These are phyloP conservation scores for Trematocara nigrifrons DNA, from an alignment of 2,113 vertebrate genomes.

Conservation along the genomic window DNA sequence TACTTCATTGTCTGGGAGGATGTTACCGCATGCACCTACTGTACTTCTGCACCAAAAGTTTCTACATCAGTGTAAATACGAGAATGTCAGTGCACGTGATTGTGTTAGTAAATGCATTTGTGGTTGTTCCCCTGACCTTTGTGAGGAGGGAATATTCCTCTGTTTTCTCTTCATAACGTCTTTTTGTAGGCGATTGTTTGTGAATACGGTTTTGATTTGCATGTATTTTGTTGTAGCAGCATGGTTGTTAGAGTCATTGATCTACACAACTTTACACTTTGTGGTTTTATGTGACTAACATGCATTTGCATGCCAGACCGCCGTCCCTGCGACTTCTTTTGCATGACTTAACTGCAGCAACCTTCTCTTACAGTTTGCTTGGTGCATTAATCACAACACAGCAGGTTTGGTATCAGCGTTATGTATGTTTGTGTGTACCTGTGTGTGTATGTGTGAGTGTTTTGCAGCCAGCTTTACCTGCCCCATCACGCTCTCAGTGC, in stretches of 20 bases:
- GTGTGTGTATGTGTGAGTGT: slow-evolving; percentile 17
- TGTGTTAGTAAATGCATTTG: slow-evolving; percentile 19
- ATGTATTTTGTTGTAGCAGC: neutral
- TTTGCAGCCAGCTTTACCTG: slow-evolving; percentile 48
- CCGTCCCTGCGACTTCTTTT: neutral
- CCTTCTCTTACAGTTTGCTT: neutral
- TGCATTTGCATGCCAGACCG: neutral
- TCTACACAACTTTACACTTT: neutral
- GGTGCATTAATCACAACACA: neutral
- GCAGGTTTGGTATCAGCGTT: neutral
- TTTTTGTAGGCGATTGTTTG: neutral
- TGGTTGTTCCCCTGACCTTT: slow-evolving; percentile 1
- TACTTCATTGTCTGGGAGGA: neutral
- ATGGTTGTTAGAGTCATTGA: neutral
- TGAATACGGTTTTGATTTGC: neutral
- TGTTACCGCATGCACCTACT: slow-evolving; percentile 38
- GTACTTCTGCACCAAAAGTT: neutral
- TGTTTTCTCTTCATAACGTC: neutral
- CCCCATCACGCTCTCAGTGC: slow-evolving; percentile 60
- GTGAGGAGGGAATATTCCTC: neutral
- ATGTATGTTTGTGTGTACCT: neutral
- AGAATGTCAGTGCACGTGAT: slow-evolving; percentile 15
- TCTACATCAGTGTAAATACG: neutral
- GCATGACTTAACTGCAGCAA: slow-evolving; percentile 5
- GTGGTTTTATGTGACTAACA: slow-evolving; percentile 6